Percentiles rank a stretch among this genome's conserved stretches.
phyloP scores from a whole-genome alignment of 2,888 invertebrate genomes.

The Oeneis ivallda region DNA sequence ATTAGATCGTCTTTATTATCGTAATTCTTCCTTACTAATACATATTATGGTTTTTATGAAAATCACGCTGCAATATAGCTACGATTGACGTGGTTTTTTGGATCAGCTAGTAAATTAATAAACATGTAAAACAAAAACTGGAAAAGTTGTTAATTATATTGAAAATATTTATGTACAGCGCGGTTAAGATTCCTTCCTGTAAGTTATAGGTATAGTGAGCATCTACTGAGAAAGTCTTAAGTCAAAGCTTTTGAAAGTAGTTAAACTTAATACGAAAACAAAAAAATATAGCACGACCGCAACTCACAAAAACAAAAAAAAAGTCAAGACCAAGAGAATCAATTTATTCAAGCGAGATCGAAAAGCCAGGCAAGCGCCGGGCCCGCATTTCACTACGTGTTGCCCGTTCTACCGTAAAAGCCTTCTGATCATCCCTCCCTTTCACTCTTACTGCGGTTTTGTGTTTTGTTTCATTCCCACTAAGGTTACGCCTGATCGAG shows the following conservation, averaged over 20 bases:
- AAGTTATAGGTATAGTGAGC: too few relatives aligned
- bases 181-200: not conserved
- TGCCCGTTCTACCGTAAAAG: constrained; percentile 81
- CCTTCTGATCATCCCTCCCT: constrained; percentile 71
- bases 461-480: constrained; percentile 48
- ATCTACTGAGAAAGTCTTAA: not conserved
- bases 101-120: too few relatives aligned
- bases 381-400: constrained; percentile 77
- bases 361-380: constrained; percentile 70
- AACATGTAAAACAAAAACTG: too few relatives aligned
- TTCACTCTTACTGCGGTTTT: constrained; percentile 49
- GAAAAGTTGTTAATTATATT: too few relatives aligned
- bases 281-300: constrained; percentile 47
- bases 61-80: too few relatives aligned
- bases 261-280: constrained; percentile 4
- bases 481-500: constrained; percentile 72
- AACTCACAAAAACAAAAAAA: constrained; percentile 63
- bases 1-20: too few relatives aligned
- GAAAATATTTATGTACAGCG: too few relatives aligned
- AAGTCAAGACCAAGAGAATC: constrained; percentile 78
- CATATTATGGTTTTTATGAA: too few relatives aligned
- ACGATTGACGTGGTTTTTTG: too few relatives aligned
- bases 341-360: constrained; percentile 79
- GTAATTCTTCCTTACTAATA: too few relatives aligned
- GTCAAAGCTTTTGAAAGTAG: constrained; percentile 6